Conservation (phyloP, 2,797 vertebrate genomes). For the Lepus townsendii region DNA sequence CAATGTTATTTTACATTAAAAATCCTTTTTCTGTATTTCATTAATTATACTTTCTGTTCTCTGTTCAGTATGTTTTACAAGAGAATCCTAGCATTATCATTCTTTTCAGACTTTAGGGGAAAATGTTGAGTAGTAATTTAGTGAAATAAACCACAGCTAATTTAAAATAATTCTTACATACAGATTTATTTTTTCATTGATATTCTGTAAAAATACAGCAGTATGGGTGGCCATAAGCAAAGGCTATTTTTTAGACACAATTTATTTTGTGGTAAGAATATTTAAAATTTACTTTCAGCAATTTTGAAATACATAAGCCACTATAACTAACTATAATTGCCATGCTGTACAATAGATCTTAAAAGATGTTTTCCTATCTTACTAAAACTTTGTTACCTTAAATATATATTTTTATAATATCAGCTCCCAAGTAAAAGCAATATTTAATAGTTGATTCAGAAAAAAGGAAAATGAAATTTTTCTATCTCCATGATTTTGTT, state of each 20-base stretch:
- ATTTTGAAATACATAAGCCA: neutral
- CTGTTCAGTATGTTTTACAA: neutral
- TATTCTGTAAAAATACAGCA: neutral
- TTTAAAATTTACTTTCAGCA: neutral
- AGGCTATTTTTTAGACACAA: neutral
- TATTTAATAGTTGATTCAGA: neutral
- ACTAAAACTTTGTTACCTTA: neutral
- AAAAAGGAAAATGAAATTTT: neutral
- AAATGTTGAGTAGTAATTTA: neutral
- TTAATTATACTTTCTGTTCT: neutral
- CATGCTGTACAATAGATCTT: neutral
- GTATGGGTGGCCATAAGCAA: neutral
- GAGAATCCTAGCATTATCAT: neutral
- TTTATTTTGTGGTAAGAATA: neutral
- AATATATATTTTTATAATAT: neutral
- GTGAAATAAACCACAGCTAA: neutral
- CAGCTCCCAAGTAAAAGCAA: neutral
- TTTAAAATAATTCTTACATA: neutral
- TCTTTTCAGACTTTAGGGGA: neutral
- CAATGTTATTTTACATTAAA: constrained; percentile 7
- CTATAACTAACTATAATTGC: neutral
- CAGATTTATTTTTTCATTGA: neutral
- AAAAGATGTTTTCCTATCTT: neutral
- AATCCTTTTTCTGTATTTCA: neutral
- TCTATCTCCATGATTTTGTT: neutral